These are phyloP conservation scores for Pemphigus obesinymphae DNA, from an alignment of 1,140 invertebrate genomes.

Conservation along the genomic window DNA sequence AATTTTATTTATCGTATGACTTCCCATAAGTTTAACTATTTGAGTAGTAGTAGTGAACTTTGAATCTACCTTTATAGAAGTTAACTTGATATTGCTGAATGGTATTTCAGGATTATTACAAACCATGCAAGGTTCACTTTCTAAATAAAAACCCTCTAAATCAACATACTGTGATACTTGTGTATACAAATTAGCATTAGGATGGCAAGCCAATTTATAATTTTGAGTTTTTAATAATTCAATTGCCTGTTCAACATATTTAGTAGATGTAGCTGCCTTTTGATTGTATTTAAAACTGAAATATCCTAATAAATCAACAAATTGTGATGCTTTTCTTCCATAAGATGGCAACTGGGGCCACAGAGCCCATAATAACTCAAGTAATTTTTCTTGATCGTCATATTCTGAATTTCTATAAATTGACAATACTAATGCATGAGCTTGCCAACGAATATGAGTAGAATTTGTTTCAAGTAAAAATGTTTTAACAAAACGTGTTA, in stretches of 20 bases:
- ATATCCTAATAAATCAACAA: slow-evolving; percentile 92
- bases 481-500: slow-evolving; percentile 78
- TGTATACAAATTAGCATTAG: slow-evolving; percentile 89
- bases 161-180: slow-evolving; percentile 87
- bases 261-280: slow-evolving; percentile 56
- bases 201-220: slow-evolving; percentile 79
- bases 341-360: slow-evolving; percentile 88
- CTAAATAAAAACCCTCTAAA: slow-evolving; percentile 92
- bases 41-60: slow-evolving; percentile 97
- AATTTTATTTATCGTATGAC: slow-evolving; percentile 92
- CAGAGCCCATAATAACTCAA: slow-evolving; percentile 82
- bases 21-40: slow-evolving; percentile 91
- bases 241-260: slow-evolving; percentile 81
- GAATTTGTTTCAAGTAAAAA: slow-evolving; percentile 92
- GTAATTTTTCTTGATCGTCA: slow-evolving; percentile 69
- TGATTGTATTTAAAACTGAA: slow-evolving; percentile 71
- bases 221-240: slow-evolving; percentile 81
- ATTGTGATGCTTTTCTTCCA: slow-evolving; percentile 89
- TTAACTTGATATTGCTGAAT: slow-evolving; percentile 85
- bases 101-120: slow-evolving; percentile 96
- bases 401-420: slow-evolving; percentile 72
- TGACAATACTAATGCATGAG: slow-evolving; percentile 79
- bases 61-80: slow-evolving; percentile 89
- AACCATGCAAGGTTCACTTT: slow-evolving; percentile 93
- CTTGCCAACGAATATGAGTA: slow-evolving; percentile 90